Percentiles rank a stretch among this genome's conserved stretches.
phyloP scores from a whole-genome alignment of 1,140 invertebrate genomes.

The Drosophila sechellia region DNA sequence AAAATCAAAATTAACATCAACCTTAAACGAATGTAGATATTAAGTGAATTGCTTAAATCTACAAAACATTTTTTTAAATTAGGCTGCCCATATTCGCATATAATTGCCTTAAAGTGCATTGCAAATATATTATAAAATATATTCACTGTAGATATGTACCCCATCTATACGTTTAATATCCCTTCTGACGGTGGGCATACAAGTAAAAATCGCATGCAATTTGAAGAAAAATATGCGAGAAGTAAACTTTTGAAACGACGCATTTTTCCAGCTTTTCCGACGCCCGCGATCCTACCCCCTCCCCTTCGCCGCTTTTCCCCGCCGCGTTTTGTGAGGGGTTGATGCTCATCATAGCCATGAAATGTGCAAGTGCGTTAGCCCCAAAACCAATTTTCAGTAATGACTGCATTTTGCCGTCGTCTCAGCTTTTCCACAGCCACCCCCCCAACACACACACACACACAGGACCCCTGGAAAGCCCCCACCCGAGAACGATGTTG shows the following conservation, averaged over 20 bases:
- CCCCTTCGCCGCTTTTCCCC: no score
- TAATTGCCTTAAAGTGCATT: no score
- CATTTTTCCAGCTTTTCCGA: conserved; percentile 59
- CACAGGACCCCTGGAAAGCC: no score
- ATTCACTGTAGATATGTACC: background rate
- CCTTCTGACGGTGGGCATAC: conserved; percentile 60
- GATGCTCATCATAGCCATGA: conserved; percentile 75
- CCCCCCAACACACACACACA: background rate
- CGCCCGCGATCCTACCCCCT: background rate
- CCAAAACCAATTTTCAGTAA: conserved; percentile 83
- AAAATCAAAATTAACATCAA: no score
- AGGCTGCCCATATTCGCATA: no score
- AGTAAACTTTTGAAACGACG: conserved; percentile 82
- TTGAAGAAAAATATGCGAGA: conserved; percentile 81
- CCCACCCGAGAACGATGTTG: conserved; percentile 14
- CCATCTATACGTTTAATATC: conserved; percentile 3
- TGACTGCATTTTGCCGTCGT: conserved; percentile 80
- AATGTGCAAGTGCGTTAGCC: conserved; percentile 82
- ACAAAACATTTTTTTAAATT: no score
- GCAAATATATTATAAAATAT: background rate
- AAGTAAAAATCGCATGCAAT: conserved; percentile 82
- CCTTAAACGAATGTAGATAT: no score
- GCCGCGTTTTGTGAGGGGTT: conserved; percentile 13
- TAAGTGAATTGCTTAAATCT: no score
- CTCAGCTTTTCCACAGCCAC: conserved; percentile 28